Base-by-base conservation (phyloP, 2,888 invertebrate genomes). In the Parapristionchus giblindavisi region DNA sequence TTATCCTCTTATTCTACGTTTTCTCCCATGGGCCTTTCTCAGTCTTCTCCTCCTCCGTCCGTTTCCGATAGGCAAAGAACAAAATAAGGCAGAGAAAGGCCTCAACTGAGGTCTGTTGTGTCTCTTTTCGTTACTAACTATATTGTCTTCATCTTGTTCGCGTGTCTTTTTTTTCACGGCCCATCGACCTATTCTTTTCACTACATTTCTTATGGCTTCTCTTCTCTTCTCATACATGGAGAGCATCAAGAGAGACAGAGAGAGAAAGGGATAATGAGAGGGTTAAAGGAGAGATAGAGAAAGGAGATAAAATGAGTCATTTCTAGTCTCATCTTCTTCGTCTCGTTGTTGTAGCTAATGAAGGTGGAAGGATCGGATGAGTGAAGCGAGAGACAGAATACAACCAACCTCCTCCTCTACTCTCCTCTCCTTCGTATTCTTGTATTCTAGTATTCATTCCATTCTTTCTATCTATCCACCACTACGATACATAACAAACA, bases 131-230 rank as follows among this genome's bases (percentile, higher is more conserved):
- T n/a, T n/a, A n/a, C n/a, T n/a, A n/a, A n/a, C n/a, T n/a, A n/a
- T n/a, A n/a, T n/a, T n/a, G n/a, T n/a, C n/a, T n/a, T n/a, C n/a
- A n/a, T n/a, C n/a, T n/a, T n/a, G n/a, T n/a, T n/a, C n/a, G n/a
- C n/a, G n/a, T n/a, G n/a, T n/a, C 4, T 32, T 61, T 14, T 32
- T 40, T 65, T 29, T 36, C 40, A 29, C 43, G 8, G 11, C 43
- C 17, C 43, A 8, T 17, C 43, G 11, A 43, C 61, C 29, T 6
- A 56, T 38, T 61, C 63, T 38, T 61, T 27, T 17, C 43, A 43
- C 43, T 14, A 38, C 36, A 61, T 40, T 38, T 40, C 38, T 40
- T 61, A 27, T 40, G 61, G 61, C 61, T 61, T 61, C 61, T 14
- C 5, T 43, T 43, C 43, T 43, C 43, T 17, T n/a, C n/a, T n/a